phyloP scores from a whole-genome alignment of 2,113 vertebrate species.

The Phalacrocorax aristotelis region DNA sequence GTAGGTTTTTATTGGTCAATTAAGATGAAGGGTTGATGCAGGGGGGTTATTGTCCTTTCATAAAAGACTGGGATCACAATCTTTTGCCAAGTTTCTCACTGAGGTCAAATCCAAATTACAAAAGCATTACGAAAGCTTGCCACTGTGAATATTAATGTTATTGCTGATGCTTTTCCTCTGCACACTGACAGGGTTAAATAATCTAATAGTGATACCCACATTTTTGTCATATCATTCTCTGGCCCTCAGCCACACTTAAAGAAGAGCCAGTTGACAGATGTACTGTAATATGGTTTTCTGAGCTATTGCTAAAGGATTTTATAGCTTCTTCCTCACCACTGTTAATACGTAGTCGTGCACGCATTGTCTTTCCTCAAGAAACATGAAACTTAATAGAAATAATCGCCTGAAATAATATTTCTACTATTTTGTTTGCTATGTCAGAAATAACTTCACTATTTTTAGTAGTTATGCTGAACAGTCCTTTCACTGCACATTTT shows the following conservation, averaged over 20 bases:
- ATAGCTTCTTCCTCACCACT: not conserved
- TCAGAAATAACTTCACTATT: not conserved
- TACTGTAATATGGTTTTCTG: not conserved
- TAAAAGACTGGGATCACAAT: not conserved
- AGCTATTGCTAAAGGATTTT: not conserved
- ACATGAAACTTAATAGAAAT: not conserved
- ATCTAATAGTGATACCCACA: not conserved
- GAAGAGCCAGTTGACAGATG: not conserved
- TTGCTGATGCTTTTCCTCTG: not conserved
- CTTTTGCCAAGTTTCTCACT: not conserved
- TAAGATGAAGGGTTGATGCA: not conserved
- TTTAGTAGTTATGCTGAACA: not conserved
- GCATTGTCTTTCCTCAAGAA: not conserved
- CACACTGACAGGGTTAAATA: not conserved
- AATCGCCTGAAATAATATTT: not conserved
- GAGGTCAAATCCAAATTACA: not conserved
- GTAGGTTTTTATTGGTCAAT: not conserved
- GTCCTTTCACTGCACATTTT: not conserved
- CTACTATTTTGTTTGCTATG: not conserved
- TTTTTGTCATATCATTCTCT: not conserved
- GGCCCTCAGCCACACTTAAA: not conserved
- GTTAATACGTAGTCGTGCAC: not conserved
- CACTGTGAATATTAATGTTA: not conserved
- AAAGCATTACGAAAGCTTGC: not conserved
- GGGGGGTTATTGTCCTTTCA: not conserved